These are phyloP conservation scores for Oreohelix idahoensis DNA, from an alignment of 1,140 invertebrate species.

Conservation along the genomic window DNA sequence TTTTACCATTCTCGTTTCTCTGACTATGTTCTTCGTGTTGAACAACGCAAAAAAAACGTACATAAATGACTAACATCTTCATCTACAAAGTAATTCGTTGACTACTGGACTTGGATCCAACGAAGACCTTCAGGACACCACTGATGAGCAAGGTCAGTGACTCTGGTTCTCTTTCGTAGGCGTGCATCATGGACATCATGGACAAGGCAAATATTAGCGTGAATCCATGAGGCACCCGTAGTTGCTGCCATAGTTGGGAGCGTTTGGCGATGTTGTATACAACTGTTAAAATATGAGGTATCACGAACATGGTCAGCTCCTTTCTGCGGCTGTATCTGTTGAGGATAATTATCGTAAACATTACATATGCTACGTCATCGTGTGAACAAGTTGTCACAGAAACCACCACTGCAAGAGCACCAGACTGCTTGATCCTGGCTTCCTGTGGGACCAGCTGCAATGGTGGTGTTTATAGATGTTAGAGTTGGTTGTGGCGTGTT, in stretches of 20 bases:
- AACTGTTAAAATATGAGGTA: constrained; percentile 58
- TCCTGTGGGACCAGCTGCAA: too few relatives aligned
- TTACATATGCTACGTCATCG: too few relatives aligned
- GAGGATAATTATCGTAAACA: too few relatives aligned
- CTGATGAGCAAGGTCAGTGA: constrained; percentile 58
- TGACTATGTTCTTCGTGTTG: too few relatives aligned
- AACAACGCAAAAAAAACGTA: too few relatives aligned
- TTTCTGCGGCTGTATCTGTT: constrained; percentile 48
- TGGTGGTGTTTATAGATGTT: too few relatives aligned
- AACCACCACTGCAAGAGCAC: too few relatives aligned
- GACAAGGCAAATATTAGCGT: constrained; percentile 56
- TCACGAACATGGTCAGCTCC: constrained; percentile 61
- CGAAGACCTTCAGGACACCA: constrained; percentile 57
- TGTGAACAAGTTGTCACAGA: too few relatives aligned
- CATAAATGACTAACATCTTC: too few relatives aligned
- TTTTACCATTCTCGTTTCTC: too few relatives aligned
- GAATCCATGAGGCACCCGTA: constrained; percentile 52
- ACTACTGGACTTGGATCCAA: constrained; percentile 44
- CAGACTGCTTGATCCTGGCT: too few relatives aligned
- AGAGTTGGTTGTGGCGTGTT: too few relatives aligned
- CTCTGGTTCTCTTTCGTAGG: constrained; percentile 63
- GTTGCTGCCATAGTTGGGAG: background rate
- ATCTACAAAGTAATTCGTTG: background rate
- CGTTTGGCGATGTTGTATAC: constrained; percentile 51
- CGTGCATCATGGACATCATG: constrained; percentile 65